Evolutionary conservation across 1,140 invertebrate genomes (phyloP).

Genomic region (Trachymyrmex septentrionalis): DNA sequence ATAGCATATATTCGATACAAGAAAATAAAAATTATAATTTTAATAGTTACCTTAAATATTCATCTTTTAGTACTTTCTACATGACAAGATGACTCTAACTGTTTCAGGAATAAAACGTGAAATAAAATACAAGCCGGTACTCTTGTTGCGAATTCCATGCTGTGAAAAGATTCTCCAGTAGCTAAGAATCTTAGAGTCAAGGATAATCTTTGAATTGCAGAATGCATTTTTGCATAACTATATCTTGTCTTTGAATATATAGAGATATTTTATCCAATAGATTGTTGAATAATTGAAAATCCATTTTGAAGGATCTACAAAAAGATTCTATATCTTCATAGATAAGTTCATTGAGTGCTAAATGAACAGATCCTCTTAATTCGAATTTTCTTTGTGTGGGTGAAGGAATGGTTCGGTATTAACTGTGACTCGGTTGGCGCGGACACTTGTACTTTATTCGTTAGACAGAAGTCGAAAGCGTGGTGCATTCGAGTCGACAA

Average conservation of each 20-base stretch:
- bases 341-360: neutral
- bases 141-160: constrained; percentile 13
- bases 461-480: too few species aligned
- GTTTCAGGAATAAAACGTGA: constrained; percentile 10
- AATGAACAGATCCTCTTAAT: constrained; percentile 15
- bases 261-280: neutral
- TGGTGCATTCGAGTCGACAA: too few species aligned
- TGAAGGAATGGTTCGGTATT: too few species aligned
- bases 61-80: neutral
- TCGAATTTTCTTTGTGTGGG: neutral
- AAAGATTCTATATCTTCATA: neutral
- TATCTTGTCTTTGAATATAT: constrained; percentile 19
- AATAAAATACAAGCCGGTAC: constrained; percentile 18
- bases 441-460: too few species aligned
- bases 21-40: too few species aligned
- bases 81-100: constrained; percentile 16
- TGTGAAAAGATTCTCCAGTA: constrained; percentile 2
- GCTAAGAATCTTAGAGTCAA: constrained; percentile 3
- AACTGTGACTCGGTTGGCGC: too few species aligned
- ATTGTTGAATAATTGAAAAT: neutral
- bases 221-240: constrained; percentile 17
- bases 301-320: neutral
- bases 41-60: constrained; percentile 5
- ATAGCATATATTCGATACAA: too few species aligned
- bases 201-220: neutral